A percentile compares a stretch with the other conserved stretches of the same genome.
phyloP scores from a whole-genome alignment of 1,140 invertebrate species.

The Lucilia sericata region DNA sequence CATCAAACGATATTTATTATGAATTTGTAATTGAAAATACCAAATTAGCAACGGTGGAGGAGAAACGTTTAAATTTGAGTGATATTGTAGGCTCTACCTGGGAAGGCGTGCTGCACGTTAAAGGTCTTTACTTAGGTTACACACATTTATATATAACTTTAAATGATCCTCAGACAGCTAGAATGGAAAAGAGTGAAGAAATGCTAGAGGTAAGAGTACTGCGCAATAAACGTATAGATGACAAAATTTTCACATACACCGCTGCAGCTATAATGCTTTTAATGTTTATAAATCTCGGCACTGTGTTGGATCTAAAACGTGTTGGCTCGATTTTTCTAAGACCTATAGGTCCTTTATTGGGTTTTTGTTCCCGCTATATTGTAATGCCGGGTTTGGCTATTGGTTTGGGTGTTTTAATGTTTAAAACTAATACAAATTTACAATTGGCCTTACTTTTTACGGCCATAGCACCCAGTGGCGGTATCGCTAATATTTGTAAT shows the following conservation, averaged over 20 bases:
- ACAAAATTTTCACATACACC: slow-evolving; percentile 53
- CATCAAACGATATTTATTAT: slow-evolving; percentile 27
- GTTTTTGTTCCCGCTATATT: slow-evolving; percentile 49
- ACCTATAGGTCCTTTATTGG: slow-evolving; percentile 71
- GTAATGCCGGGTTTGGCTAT: slow-evolving; percentile 54
- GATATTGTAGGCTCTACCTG: slow-evolving; percentile 35
- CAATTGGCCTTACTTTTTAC: slow-evolving; percentile 57
- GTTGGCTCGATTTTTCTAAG: slow-evolving; percentile 77
- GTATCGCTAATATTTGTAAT: slow-evolving; percentile 55
- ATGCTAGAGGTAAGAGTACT: slow-evolving; percentile 47
- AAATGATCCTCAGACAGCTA: neutral
- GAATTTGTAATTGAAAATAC: slow-evolving; percentile 16
- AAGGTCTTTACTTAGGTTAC: slow-evolving; percentile 51
- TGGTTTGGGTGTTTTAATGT: slow-evolving; percentile 50
- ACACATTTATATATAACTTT: slow-evolving; percentile 49
- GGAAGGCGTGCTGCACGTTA: slow-evolving; percentile 50
- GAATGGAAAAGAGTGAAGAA: slow-evolving; percentile 2
- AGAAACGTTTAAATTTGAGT: slow-evolving; percentile 6
- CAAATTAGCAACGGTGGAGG: slow-evolving; percentile 29
- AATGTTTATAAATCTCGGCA: slow-evolving; percentile 93
- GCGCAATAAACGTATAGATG: slow-evolving; percentile 50
- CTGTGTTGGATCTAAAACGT: slow-evolving; percentile 83
- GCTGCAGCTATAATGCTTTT: slow-evolving; percentile 64
- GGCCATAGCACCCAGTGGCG: slow-evolving; percentile 55
- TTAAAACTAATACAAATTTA: slow-evolving; percentile 45